These are phyloP conservation scores for Drosophila saltans DNA, from an alignment of 1,140 invertebrate species.

Conservation along the genomic window DNA sequence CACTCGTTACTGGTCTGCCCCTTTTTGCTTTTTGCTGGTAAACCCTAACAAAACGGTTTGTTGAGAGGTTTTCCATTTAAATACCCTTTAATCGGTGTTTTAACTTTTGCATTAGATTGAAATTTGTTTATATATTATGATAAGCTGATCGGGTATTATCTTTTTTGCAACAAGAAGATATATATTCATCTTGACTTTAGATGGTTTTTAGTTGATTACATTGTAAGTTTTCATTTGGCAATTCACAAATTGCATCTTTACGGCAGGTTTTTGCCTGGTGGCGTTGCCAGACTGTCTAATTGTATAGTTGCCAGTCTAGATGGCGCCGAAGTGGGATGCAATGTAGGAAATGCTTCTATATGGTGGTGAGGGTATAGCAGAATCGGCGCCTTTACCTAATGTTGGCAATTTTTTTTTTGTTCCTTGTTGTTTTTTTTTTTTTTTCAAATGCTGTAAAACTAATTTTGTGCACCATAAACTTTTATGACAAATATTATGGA, in stretches of 20 bases:
- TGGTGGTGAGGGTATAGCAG: neutral
- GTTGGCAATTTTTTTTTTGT: neutral
- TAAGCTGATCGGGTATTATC: no score
- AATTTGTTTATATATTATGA: no score
- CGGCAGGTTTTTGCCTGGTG: no score
- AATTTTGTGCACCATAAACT: conserved; percentile 79
- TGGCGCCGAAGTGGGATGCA: no score
- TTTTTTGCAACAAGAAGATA: no score
- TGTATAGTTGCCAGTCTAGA: no score
- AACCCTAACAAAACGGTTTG: conserved; percentile 6
- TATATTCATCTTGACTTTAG: no score
- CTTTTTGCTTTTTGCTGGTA: neutral
- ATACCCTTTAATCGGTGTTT: neutral
- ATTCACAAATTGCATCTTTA: no score
- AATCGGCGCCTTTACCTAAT: conserved; percentile 8
- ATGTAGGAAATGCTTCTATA: neutral
- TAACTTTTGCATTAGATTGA: no score
- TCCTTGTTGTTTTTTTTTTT: conserved; percentile 11
- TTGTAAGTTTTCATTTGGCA: no score
- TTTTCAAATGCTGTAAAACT: conserved; percentile 73
- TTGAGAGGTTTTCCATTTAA: neutral
- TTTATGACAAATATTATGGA: conserved; percentile 77
- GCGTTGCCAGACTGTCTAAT: no score
- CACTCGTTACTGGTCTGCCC: neutral
- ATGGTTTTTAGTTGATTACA: no score